Evolutionary conservation across 2,797 vertebrate genomes (phyloP), one percentile per base, ranked within the genome.

Genomic region (Mallotus villosus): DNA sequence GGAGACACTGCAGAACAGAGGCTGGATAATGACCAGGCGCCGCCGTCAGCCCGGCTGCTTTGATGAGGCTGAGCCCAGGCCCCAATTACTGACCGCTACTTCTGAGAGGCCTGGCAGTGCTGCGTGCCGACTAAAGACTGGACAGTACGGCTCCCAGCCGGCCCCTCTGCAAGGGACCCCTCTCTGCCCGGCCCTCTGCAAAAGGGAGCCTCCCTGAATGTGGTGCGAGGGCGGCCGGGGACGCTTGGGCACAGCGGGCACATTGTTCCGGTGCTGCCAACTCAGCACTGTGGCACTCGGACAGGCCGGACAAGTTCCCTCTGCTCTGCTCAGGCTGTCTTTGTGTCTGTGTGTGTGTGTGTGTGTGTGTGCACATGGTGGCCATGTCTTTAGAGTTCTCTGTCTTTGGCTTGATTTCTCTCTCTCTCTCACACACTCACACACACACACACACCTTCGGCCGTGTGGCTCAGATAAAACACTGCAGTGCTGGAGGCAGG

Each of bases 181-280:
- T 51, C 49, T 71, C 84, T 77, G 63, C 0, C 0, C 80, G 86
- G 86, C 86, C 82, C 88, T 84, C 88, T 84, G 25, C 49, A 70
- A 82, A 75, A n/a, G n/a, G 84, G n/a, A 24, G 2, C 16, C 63
- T 46, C 32, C 14, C 24, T 49, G 68, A 90, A 88, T 66, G 57
- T 81, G 63, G 82, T 81, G 72, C 17, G 85, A 84, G 84, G 81
- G 84, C 79, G 46, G 83, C 82, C 72, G 2, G 51, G 71, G 75
- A 81, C 81, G 65, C 73, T 75, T 80, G 78, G 78, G 84, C 82
- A 90, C 87, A 90, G 88, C 81, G 37, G 74, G 71, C 81, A 71
- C 81, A 90, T 91, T 90, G 88, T 90, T 89, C 74, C 81, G 66
- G 81, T 84, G 66, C 81, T 84, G 90, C 81, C 81, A 69, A 89